Evolutionary conservation across 2,113 vertebrate species (phyloP).

Genomic region (Sus scrofa): DNA sequence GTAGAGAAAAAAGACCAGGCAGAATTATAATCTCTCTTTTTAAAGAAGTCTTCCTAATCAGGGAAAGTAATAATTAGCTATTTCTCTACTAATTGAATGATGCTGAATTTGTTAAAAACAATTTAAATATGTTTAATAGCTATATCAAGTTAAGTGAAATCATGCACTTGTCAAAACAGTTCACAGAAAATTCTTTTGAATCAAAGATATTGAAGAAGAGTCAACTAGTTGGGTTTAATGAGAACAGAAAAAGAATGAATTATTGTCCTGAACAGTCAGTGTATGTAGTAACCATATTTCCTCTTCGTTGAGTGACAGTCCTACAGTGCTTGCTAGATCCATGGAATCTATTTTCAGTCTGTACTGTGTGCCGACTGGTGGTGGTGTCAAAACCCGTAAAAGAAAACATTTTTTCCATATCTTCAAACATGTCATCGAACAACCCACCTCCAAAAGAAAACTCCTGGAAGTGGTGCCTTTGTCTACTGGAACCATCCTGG

Average conservation of each 20-base stretch:
- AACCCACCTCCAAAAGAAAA: slow-evolving; percentile 92
- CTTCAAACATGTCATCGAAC: slow-evolving; percentile 97
- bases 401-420: slow-evolving; percentile 98
- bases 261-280: slow-evolving; percentile 96
- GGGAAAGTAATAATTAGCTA: slow-evolving; percentile 66
- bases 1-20: background rate
- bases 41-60: slow-evolving; percentile 59
- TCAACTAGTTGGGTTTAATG: slow-evolving; percentile 10
- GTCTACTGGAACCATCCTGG: slow-evolving; percentile 89
- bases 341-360: slow-evolving; percentile 91
- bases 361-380: slow-evolving; percentile 84
- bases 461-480: slow-evolving; percentile 92
- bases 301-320: slow-evolving; percentile 96
- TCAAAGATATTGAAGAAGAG: slow-evolving; percentile 77
- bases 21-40: slow-evolving; percentile 37
- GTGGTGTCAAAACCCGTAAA: slow-evolving; percentile 91
- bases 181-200: slow-evolving; percentile 78
- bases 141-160: slow-evolving; percentile 81
- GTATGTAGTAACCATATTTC: slow-evolving; percentile 99
- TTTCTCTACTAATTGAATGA: slow-evolving; percentile 62
- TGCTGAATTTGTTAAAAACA: slow-evolving; percentile 81
- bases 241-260: slow-evolving; percentile 51
- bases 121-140: slow-evolving; percentile 79
- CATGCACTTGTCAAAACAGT: slow-evolving; percentile 82
- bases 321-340: slow-evolving; percentile 94